Evolutionary conservation across 2,888 invertebrate genomes (phyloP).

Genomic region (Hirtodrosophila alboralis): DNA sequence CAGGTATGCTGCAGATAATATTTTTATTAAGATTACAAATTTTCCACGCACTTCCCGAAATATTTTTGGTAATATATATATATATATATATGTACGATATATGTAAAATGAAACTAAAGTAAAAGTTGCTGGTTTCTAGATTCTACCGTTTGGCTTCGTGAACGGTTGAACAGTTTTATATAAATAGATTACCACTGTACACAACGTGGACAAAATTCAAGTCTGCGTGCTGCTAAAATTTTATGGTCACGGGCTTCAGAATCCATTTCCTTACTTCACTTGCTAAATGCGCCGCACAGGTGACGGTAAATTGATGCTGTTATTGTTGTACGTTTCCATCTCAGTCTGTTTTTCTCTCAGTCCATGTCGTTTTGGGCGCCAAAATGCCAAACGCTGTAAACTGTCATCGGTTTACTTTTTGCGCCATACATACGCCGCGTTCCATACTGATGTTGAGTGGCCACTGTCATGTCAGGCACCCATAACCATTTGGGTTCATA

Average conservation of each 20-base stretch:
- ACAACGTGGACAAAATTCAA: conserved; percentile 27
- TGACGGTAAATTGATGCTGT: conserved; percentile 77
- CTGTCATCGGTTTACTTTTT: conserved; percentile 51
- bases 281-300: conserved; percentile 68
- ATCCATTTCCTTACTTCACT: conserved; percentile 37
- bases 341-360: background rate
- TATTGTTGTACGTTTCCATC: conserved; percentile 57
- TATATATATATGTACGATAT: too few relatives aligned
- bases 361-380: conserved; percentile 40
- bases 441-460: conserved; percentile 29
- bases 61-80: too few relatives aligned
- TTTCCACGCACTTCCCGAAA: background rate
- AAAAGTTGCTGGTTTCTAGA: background rate
- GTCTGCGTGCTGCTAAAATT: conserved; percentile 67
- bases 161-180: too few relatives aligned
- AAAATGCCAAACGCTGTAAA: conserved; percentile 68
- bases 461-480: conserved; percentile 74
- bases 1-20: too few relatives aligned
- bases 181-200: conserved; percentile 33
- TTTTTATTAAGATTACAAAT: too few relatives aligned
- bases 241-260: conserved; percentile 54
- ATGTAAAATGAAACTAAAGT: too few relatives aligned
- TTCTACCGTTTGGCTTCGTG: too few relatives aligned
- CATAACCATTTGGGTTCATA: conserved; percentile 78
- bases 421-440: background rate